Base-by-base conservation (phyloP, 1,140 invertebrate species). In the Drosophila leontia region DNA sequence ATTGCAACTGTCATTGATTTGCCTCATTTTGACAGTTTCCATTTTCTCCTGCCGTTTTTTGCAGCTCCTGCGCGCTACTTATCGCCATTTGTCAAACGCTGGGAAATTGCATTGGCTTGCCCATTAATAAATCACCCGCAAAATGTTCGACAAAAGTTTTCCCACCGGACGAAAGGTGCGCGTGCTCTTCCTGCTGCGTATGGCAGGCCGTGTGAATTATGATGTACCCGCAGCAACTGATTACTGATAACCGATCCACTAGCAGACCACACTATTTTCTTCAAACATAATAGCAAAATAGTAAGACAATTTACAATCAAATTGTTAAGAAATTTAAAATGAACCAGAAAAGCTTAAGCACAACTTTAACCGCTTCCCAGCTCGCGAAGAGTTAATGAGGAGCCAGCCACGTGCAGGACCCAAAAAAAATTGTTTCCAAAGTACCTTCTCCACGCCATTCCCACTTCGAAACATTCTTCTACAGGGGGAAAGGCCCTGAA, bases 1-100 rank as follows among this genome's bases (percentile, higher is more conserved):
- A 85, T 80, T 82, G 71, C 85, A 82, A 68, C 82, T 90, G 85
- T 77, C 85, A 90, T 85, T 87, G 78, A 80, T 79, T 74, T 79
- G 23, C 63, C 71, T 70, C 71, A 69, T 85, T 75, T 75, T 90
- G 85, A 90, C 81, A 81, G 75, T 75, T 85, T 74, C 64, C 70
- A 84, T 78, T 81, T 82, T 70, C 44, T 41, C 35, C 37, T 34
- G 26, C 19, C 61, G 29, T 29, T 15, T 51, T 67, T 53, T 34
- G 23, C 42, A 8, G 47, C 35, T 55, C 11, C 15, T 67, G 32
- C 11, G 19, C 26, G 37, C 19, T 32, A 51, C 84, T 87, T 83
- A 87, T 80, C 84, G 80, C 53, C 72, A 69, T 60, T 39, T 87
- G 77, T 88, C 84, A 80, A 80, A 80, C 53, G 69, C 56, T 63